Evolutionary conservation across 2,797 vertebrate species (phyloP).

Genomic region (Carapus acus): DNA sequence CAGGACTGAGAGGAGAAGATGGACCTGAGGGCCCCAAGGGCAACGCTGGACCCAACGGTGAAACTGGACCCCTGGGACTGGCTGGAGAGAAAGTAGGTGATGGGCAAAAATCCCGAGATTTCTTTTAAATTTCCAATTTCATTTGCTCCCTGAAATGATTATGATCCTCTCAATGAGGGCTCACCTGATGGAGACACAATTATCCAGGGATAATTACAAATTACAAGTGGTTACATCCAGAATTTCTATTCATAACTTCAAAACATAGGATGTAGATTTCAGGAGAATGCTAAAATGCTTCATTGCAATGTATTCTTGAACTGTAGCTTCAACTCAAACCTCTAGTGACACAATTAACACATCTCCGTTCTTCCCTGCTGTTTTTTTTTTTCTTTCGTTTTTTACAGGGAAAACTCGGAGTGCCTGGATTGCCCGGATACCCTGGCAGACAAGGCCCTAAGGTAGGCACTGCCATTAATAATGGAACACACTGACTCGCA

Average conservation of each 20-base stretch:
- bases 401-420: constrained; percentile 96
- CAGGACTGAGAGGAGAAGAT: constrained; percentile 88
- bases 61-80: constrained; percentile 80
- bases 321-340: constrained; percentile 24
- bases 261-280: too few relatives aligned
- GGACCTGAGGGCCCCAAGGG: constrained; percentile 98
- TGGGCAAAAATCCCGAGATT: background rate
- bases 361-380: constrained; percentile 19
- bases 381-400: constrained; percentile 28
- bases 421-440: constrained; percentile 94
- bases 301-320: constrained; percentile 21
- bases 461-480: constrained; percentile 63
- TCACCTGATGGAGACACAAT: too few relatives aligned
- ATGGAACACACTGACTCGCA: background rate
- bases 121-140: too few relatives aligned
- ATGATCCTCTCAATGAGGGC: too few relatives aligned
- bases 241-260: too few relatives aligned
- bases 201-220: too few relatives aligned
- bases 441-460: constrained; percentile 96
- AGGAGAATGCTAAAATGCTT: too few relatives aligned
- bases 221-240: background rate
- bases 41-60: constrained; percentile 86
- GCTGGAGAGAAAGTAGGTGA: constrained; percentile 89
- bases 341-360: constrained; percentile 18
- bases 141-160: too few relatives aligned